Evolutionary conservation across 2,888 invertebrate genomes (phyloP), one percentile per base, ranked within the genome.

Genomic region (Lamproptera curius): DNA sequence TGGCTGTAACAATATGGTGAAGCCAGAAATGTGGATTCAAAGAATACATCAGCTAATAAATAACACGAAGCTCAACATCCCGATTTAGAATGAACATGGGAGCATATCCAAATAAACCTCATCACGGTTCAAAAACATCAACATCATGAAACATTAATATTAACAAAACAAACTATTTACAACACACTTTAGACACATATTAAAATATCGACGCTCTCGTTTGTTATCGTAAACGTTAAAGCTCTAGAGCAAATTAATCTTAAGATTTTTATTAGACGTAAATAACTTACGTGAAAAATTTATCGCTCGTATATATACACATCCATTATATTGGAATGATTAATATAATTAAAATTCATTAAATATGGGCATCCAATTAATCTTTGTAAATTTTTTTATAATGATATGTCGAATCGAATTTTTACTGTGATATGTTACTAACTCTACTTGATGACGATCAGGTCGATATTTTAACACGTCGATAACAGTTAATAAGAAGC

Each of bases 121-220:
- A 66, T 67, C 62, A 57, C 72, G 70, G 68, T 68, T 61, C 70
- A 69, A 70, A 70, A 76, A 85, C 84, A 83, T 77, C 73, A 82
- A 84, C 84, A 80, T 75, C 68, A 73, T 72, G 70, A 75, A 80
- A 86, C 83, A 85, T 77, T 76, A 76, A 82, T 79, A 71, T 65
- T 71, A 82, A 83, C 78, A 82, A 78, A 82, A 79, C 77, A 77
- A 75, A 76, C 72, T 82, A 84, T 81, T 63, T 81, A 82, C n/a
- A n/a, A n/a, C 76, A 72, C 63, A 66, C 66, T 71, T 65, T 57
- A 65, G 53, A 56, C 64, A 67, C 43, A 68, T 58, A 73, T 75
- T 79, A 76, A 81, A 78, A 82, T 81, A 85, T 80, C 85, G 76
- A 79, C 73, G 53, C 52, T 61, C 62, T 58, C 42, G 44, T 50